Evolutionary conservation across 2,797 vertebrate species (phyloP).

Genomic region (Phataginus tricuspis): DNA sequence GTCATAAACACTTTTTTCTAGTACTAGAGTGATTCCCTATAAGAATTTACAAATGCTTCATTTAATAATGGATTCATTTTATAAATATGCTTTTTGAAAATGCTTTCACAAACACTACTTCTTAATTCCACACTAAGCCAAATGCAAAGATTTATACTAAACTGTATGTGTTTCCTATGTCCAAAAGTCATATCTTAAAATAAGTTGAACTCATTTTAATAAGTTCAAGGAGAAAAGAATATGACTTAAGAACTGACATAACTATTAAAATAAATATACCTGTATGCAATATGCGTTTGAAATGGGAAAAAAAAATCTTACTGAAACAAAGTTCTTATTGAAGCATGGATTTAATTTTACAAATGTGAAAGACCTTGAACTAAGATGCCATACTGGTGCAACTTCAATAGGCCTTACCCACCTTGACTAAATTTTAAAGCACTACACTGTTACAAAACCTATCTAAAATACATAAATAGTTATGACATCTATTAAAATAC

Average conservation of each 20-base stretch:
- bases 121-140: not conserved
- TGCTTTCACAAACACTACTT: not conserved
- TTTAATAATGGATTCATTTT: conserved; percentile 59
- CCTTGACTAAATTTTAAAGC: conserved; percentile 8
- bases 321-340: not conserved
- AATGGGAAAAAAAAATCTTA: not conserved
- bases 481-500: not conserved
- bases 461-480: not conserved
- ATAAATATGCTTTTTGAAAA: not conserved
- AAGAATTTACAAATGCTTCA: conserved; percentile 53
- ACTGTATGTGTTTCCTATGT: not conserved
- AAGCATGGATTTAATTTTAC: not conserved
- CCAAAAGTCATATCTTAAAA: not conserved
- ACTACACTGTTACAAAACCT: not conserved
- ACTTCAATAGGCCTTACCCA: not conserved
- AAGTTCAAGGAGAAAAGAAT: not conserved
- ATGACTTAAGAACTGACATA: not conserved
- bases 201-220: not conserved
- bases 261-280: not conserved
- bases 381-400: not conserved
- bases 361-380: not conserved
- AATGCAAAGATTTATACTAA: not conserved
- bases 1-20: conserved; percentile 12
- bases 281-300: not conserved
- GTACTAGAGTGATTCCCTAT: not conserved